Percentiles rank a stretch among this genome's conserved stretches.
Conservation (phyloP, 2,888 invertebrate genomes). For the Philaethria dido region DNA sequence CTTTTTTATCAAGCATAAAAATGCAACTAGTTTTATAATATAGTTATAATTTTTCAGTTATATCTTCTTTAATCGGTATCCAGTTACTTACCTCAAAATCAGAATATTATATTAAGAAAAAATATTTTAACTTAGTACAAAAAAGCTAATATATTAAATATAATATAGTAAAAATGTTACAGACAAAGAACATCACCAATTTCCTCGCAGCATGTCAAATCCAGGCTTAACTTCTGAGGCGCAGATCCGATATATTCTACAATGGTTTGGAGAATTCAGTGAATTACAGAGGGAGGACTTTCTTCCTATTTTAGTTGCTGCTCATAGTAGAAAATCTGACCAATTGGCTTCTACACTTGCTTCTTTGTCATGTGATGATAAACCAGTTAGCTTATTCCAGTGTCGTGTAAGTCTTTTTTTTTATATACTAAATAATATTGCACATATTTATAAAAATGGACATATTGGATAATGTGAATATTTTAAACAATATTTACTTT, state of each 20-base stretch:
- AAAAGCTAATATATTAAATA: background rate
- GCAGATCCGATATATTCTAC: conserved; percentile 91
- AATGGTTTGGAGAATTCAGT: conserved; percentile 96
- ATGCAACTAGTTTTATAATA: background rate
- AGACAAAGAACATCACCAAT: conserved; percentile 58
- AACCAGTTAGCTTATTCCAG: conserved; percentile 92
- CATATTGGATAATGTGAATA: no score
- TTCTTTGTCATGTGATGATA: conserved; percentile 87
- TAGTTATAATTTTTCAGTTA: background rate
- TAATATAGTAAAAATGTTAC: conserved; percentile 33
- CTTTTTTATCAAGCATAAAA: background rate
- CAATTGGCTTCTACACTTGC: conserved; percentile 88
- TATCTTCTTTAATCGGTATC: background rate
- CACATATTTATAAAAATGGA: background rate
- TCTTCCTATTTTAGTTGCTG: conserved; percentile 87
- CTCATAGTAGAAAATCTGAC: conserved; percentile 86
- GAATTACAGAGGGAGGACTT: conserved; percentile 94
- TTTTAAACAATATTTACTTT: no score
- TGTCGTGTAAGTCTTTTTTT: conserved; percentile 86
- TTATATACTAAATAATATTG: background rate
- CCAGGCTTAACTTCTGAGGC: conserved; percentile 86
- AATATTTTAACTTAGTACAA: background rate
- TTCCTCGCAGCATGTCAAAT: conserved; percentile 78
- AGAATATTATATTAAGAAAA: background rate
- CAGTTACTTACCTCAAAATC: background rate